phyloP scores from a whole-genome alignment of 2,797 vertebrate genomes.

The Hypotaenidia philippensis region DNA sequence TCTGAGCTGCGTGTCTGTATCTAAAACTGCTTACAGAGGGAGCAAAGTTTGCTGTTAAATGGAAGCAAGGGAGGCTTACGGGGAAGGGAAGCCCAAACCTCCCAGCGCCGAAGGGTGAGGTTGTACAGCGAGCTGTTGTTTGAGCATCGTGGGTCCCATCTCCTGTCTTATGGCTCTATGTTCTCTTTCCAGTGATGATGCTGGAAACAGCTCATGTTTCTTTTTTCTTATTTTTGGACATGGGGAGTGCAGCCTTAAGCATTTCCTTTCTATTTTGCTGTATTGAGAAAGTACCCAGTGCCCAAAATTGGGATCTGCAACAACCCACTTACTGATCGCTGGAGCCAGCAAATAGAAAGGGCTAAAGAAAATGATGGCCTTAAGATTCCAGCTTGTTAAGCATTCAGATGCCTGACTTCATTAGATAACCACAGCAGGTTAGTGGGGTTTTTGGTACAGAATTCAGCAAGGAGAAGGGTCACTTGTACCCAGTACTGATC shows the following conservation, averaged over 20 bases:
- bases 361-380: background rate
- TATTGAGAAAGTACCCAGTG: background rate
- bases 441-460: background rate
- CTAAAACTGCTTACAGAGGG: background rate
- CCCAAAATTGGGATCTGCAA: background rate
- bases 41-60: background rate
- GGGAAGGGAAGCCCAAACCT: background rate
- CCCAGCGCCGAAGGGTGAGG: background rate
- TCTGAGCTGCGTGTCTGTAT: background rate
- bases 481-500: background rate
- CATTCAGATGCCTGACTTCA: background rate
- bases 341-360: background rate
- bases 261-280: background rate
- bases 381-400: background rate
- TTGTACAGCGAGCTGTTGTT: background rate
- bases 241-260: rapidly evolving
- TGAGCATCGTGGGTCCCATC: background rate
- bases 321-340: background rate
- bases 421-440: background rate
- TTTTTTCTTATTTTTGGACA: background rate
- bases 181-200: background rate
- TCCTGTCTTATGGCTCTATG: background rate
- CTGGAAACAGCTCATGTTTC: background rate
- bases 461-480: background rate
- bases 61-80: background rate